These are phyloP conservation scores for Merluccius polli DNA, from an alignment of 2,797 vertebrate genomes.

Conservation along the genomic window DNA sequence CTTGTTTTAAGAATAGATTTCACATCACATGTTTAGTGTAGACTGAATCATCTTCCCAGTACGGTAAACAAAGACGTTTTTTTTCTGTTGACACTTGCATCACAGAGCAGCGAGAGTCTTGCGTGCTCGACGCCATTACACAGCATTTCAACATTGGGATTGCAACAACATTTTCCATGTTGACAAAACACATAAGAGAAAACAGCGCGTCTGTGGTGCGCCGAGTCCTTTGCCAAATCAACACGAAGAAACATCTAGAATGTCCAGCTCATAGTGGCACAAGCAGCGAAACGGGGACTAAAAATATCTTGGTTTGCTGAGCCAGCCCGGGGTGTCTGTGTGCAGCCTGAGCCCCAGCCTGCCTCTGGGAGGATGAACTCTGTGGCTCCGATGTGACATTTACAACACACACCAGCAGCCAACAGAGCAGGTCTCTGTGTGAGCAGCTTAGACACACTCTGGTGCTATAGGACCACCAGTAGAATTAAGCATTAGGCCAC, in stretches of 20 bases:
- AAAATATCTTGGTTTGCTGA: neutral
- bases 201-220: neutral
- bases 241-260: neutral
- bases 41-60: neutral
- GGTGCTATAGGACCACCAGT: neutral
- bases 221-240: neutral
- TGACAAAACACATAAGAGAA: neutral
- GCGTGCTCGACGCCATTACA: neutral
- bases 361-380: neutral
- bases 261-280: neutral
- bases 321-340: slow-evolving; percentile 1
- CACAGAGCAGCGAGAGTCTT: neutral
- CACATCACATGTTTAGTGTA: neutral
- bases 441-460: neutral
- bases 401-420: neutral
- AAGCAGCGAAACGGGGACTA: slow-evolving; percentile 7
- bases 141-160: neutral
- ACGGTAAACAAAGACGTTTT: neutral
- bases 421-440: neutral
- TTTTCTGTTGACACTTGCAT: neutral
- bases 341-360: neutral
- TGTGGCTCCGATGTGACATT: neutral
- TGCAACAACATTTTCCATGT: neutral
- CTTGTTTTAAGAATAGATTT: neutral
- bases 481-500: too few relatives aligned